These are phyloP conservation scores for Anniella stebbinsi DNA, from an alignment of 2,797 vertebrate genomes.

Conservation along the genomic window DNA sequence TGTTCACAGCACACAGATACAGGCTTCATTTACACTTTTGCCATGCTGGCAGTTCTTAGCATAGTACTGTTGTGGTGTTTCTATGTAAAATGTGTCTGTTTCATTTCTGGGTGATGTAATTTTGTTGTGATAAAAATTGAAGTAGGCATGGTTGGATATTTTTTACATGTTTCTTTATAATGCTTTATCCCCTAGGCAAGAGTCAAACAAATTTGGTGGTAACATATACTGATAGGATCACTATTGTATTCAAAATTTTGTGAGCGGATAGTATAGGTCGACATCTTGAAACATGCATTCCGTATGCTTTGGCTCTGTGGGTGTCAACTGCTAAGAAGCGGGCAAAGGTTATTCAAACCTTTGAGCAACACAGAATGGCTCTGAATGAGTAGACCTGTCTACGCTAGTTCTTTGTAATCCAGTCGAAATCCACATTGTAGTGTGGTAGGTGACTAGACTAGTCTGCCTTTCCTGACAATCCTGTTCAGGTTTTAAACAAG, in stretches of 20 bases:
- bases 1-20: constrained; percentile 74
- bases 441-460: neutral
- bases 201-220: neutral
- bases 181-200: neutral
- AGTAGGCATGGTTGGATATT: constrained; percentile 20
- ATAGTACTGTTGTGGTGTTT: constrained; percentile 47
- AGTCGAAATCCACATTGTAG: constrained; percentile 3
- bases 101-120: constrained; percentile 51
- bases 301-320: constrained; percentile 2
- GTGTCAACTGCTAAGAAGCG: neutral
- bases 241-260: neutral
- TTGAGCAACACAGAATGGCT: neutral
- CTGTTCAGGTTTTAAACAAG: neutral
- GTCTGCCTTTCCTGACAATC: neutral
- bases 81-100: constrained; percentile 54
- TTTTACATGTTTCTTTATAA: neutral
- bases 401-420: neutral
- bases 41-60: constrained; percentile 61
- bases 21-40: constrained; percentile 65
- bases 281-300: neutral
- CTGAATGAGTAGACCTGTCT: neutral
- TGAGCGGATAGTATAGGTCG: constrained; percentile 2
- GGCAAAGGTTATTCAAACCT: constrained; percentile 9
- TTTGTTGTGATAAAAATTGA: constrained; percentile 43
- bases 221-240: neutral